A percentile compares a stretch with the other conserved stretches of the same genome.
These are phyloP conservation scores for Lucilia cuprina DNA, from an alignment of 1,140 invertebrate genomes.

Conservation along the genomic window DNA sequence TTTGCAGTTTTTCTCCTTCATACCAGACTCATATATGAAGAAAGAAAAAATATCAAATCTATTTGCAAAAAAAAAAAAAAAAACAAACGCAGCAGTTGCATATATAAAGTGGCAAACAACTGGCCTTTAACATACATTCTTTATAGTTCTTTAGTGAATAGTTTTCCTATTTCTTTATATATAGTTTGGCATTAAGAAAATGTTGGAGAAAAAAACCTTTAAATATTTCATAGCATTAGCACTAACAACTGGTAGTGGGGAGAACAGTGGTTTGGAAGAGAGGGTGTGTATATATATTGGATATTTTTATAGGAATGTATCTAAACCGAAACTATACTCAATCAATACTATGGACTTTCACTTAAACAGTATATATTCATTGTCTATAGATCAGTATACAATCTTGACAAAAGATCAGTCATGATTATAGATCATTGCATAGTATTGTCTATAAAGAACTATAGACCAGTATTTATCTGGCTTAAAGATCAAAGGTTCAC, in stretches of 20 bases:
- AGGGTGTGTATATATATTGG: no score
- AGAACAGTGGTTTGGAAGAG: not conserved
- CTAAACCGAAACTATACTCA: no score
- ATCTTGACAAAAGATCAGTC: no score
- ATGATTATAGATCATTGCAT: no score
- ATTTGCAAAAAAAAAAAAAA: not conserved
- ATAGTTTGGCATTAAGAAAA: no score
- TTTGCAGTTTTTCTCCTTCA: not conserved
- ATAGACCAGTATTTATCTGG: no score
- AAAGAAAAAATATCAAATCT: not conserved
- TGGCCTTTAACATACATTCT: conserved; percentile 16
- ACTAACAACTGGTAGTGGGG: not conserved
- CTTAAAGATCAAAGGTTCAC: no score
- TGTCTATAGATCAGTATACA: no score
- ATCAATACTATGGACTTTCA: no score
- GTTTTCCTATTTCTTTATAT: not conserved
- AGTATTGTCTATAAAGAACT: no score
- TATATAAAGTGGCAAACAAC: conserved; percentile 24
- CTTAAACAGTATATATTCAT: no score
- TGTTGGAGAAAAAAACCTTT: not conserved
- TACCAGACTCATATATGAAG: not conserved
- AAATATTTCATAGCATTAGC: not conserved
- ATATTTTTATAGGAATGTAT: no score
- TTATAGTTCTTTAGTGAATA: not conserved
- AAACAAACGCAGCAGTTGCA: not conserved